Percentiles rank a stretch among this genome's conserved stretches.
Evolutionary conservation across 2,888 invertebrate species (phyloP).

Genomic region (Diaprepes abbreviatus): DNA sequence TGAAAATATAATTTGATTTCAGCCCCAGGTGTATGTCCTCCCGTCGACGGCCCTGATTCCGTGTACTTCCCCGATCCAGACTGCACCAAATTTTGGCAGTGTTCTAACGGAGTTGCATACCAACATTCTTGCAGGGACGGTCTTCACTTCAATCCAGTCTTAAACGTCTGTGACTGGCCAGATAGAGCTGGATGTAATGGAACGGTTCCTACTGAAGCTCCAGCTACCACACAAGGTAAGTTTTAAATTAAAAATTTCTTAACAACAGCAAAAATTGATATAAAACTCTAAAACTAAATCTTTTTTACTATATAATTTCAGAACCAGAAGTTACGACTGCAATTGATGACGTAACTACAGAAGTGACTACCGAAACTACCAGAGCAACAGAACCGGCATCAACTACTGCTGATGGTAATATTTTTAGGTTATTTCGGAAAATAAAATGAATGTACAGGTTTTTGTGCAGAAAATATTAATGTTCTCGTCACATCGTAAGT

Average conservation of each 20-base stretch:
- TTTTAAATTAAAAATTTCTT: too few relatives aligned
- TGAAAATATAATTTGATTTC: too few relatives aligned
- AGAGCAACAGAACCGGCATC: not conserved
- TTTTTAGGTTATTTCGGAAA: too few relatives aligned
- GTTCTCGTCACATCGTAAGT: too few relatives aligned
- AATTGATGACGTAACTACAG: not conserved
- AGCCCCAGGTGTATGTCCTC: constrained; percentile 44
- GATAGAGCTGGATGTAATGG: constrained; percentile 44
- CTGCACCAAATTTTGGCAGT: constrained; percentile 54
- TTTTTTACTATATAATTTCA: too few relatives aligned
- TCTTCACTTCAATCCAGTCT: constrained; percentile 48
- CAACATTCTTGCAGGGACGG: constrained; percentile 45
- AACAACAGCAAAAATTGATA: too few relatives aligned
- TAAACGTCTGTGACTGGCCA: constrained; percentile 54
- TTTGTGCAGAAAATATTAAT: too few relatives aligned
- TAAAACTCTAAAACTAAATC: too few relatives aligned
- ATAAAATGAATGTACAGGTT: too few relatives aligned
- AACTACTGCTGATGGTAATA: too few relatives aligned
- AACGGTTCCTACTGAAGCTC: not conserved
- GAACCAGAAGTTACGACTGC: not conserved
- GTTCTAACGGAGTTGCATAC: constrained; percentile 51
- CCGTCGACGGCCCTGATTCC: constrained; percentile 49
- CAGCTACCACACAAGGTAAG: constrained; percentile 2
- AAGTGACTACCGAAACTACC: constrained; percentile 2
- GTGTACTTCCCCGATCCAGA: constrained; percentile 51